These are phyloP conservation scores for Sylvia borin DNA, from an alignment of 2,797 vertebrate species.

Conservation along the genomic window DNA sequence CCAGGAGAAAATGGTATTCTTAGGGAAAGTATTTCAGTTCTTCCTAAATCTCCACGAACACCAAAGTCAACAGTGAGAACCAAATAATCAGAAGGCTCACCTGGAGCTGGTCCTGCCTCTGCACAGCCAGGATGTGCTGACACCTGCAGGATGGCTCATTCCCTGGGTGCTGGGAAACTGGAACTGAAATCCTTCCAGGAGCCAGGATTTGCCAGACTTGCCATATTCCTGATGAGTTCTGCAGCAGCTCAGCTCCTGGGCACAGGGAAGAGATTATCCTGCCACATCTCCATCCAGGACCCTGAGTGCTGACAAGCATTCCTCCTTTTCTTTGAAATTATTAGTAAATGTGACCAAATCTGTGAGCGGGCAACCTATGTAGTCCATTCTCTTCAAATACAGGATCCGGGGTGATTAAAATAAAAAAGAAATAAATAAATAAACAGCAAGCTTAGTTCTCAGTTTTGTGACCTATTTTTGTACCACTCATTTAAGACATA, in stretches of 20 bases:
- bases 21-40: background rate
- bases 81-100: background rate
- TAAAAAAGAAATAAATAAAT: background rate
- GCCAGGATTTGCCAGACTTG: background rate
- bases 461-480: conserved; percentile 22
- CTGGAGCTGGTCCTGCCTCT: background rate
- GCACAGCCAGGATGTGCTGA: background rate
- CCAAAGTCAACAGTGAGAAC: background rate
- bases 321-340: background rate
- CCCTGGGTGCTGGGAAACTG: background rate
- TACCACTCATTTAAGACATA: conserved; percentile 2
- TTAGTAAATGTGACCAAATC: background rate
- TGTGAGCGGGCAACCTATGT: background rate
- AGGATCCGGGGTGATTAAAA: background rate
- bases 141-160: background rate
- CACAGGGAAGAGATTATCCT: background rate
- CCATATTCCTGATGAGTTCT: background rate
- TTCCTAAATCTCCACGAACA: background rate
- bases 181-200: background rate
- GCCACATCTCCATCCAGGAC: background rate
- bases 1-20: background rate
- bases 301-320: background rate
- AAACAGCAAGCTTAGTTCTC: background rate
- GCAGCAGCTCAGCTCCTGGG: background rate
- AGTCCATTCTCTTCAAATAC: background rate